Evolutionary conservation across 1,140 invertebrate species (phyloP).

Genomic region (Eufriesea mexicana): DNA sequence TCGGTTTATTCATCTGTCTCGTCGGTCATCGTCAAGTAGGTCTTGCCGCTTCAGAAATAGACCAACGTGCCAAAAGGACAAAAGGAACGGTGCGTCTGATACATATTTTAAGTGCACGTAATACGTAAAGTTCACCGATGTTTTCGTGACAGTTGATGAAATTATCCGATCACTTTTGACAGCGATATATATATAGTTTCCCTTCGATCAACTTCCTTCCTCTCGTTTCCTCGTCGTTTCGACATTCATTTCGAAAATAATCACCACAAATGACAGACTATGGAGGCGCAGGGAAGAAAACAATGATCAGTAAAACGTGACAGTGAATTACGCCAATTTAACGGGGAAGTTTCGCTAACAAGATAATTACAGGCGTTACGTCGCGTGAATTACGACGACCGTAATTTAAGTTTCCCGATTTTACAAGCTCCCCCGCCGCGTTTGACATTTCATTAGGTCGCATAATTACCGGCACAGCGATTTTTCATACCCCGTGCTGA

Average conservation of each 20-base stretch:
- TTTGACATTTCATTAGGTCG: constrained; percentile 2
- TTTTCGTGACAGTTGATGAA: too few species aligned
- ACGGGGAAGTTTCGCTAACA: not conserved
- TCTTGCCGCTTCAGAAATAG: too few species aligned
- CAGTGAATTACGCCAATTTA: not conserved
- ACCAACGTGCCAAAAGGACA: too few species aligned
- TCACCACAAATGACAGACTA: not conserved
- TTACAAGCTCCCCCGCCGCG: not conserved
- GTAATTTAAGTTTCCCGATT: constrained; percentile 12
- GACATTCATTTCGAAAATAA: not conserved
- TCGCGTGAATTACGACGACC: not conserved
- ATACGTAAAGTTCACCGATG: too few species aligned
- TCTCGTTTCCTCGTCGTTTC: not conserved
- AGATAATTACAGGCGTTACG: not conserved
- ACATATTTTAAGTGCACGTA: too few species aligned
- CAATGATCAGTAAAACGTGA: not conserved
- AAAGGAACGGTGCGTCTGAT: too few species aligned
- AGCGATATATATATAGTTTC: not conserved
- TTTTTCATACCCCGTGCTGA: not conserved
- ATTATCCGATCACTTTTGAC: not conserved
- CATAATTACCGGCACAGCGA: not conserved
- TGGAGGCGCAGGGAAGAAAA: not conserved
- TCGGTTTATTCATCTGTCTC: too few species aligned
- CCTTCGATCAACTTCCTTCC: too few species aligned
- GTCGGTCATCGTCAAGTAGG: too few species aligned